These are phyloP conservation scores for Ditylenchus dipsaci DNA, from an alignment of 1,140 invertebrate species.

Conservation along the genomic window DNA sequence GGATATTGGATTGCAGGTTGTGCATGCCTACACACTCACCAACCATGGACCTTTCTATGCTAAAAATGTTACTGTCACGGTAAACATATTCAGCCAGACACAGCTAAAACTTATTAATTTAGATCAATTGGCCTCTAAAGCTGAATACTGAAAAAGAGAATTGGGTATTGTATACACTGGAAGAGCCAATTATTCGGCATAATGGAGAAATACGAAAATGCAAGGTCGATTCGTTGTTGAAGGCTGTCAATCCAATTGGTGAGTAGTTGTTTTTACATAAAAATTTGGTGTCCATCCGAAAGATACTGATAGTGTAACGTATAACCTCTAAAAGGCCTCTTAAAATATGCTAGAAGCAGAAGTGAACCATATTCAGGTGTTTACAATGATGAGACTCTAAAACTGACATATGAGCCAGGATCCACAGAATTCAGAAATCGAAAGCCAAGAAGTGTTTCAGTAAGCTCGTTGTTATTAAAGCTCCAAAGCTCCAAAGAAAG, in stretches of 20 bases:
- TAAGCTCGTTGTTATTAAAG: neutral
- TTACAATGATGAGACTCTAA: slow-evolving; percentile 43
- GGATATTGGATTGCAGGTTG: slow-evolving; percentile 44
- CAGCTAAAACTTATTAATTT: slow-evolving; percentile 11
- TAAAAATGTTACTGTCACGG: slow-evolving; percentile 41
- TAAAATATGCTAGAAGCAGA: slow-evolving; percentile 3
- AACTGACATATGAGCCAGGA: slow-evolving; percentile 30
- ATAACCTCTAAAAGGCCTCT: too few relatives aligned
- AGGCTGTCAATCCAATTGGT: slow-evolving; percentile 30
- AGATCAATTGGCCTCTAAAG: slow-evolving; percentile 45
- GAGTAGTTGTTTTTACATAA: too few relatives aligned
- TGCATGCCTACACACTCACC: slow-evolving; percentile 42
- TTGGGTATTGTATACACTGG: slow-evolving; percentile 39
- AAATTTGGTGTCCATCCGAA: too few relatives aligned
- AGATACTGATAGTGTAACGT: too few relatives aligned
- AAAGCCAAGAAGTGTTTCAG: slow-evolving; percentile 1
- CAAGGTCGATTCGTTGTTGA: slow-evolving; percentile 9
- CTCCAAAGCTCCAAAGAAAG: neutral
- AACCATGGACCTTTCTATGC: slow-evolving; percentile 46
- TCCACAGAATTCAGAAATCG: slow-evolving; percentile 16
- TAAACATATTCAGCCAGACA: slow-evolving; percentile 12
- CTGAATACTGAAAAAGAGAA: slow-evolving; percentile 10
- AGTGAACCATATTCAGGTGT: neutral
- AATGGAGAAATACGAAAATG: slow-evolving; percentile 36
- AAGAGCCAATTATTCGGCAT: slow-evolving; percentile 39